A percentile compares a stretch with the other conserved stretches of the same genome.
phyloP scores from a whole-genome alignment of 2,797 vertebrate genomes.

The Lutjanus campechanus region DNA sequence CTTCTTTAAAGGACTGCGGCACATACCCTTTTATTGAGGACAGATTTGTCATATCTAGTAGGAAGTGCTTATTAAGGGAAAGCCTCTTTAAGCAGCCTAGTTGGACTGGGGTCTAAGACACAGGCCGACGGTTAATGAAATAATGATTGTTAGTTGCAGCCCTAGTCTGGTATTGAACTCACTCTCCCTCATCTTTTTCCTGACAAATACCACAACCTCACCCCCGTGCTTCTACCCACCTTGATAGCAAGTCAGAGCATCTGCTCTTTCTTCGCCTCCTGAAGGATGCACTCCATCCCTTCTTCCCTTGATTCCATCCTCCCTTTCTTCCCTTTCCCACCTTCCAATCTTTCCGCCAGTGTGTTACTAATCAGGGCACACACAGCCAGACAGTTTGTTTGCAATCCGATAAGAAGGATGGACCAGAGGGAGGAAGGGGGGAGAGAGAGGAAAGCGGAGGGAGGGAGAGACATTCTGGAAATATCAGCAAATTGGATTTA shows the following conservation, averaged over 20 bases:
- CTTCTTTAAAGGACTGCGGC: too few species aligned
- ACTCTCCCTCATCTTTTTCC: not conserved
- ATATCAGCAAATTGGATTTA: conserved; percentile 80
- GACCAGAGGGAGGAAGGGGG: conserved; percentile 20
- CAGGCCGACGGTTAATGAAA: too few species aligned
- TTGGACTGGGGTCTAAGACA: too few species aligned
- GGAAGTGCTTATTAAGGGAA: too few species aligned
- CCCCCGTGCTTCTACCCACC: not conserved
- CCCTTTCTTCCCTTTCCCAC: conserved; percentile 10
- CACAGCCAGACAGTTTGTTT: conserved; percentile 72
- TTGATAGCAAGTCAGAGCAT: conserved; percentile 23
- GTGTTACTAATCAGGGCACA: conserved; percentile 68
- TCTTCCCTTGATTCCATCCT: conserved; percentile 23
- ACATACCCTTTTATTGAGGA: too few species aligned
- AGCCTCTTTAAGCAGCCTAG: too few species aligned
- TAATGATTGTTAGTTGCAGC: too few species aligned
- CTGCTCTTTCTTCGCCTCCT: conserved; percentile 31
- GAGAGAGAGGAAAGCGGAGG: not conserved
- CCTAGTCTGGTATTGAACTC: not conserved
- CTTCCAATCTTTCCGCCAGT: conserved; percentile 39
- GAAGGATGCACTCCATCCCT: conserved; percentile 17
- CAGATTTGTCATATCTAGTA: too few species aligned
- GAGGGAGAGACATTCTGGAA: conserved; percentile 63
- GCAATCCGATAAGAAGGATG: conserved; percentile 67
- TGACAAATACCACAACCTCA: not conserved